Evolutionary conservation across 2,888 invertebrate species (phyloP).

Genomic region (Acanthacorydalis orientalis): DNA sequence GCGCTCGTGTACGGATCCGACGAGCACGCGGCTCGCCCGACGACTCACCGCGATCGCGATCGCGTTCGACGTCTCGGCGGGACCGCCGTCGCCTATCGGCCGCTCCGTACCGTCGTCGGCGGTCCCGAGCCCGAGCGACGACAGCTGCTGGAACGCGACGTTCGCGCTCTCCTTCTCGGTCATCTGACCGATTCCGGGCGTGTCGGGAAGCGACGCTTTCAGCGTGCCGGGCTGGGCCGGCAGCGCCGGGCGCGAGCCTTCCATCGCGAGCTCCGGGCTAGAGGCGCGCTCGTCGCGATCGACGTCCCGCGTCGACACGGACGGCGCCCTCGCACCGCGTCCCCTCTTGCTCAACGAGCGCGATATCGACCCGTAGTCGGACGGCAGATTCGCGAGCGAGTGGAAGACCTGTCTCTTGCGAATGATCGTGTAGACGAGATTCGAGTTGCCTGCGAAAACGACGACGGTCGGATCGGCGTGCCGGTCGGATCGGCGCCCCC

Average conservation of each 20-base stretch:
- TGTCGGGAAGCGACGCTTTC: constrained; percentile 78
- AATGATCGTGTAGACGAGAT: constrained; percentile 96
- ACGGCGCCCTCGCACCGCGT: constrained; percentile 24
- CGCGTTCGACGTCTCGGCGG: neutral
- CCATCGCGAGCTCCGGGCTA: constrained; percentile 47
- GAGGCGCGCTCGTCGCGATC: neutral
- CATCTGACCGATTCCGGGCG: constrained; percentile 79
- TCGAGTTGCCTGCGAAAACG: constrained; percentile 93
- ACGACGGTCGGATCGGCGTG: constrained; percentile 87
- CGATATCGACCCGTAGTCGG: constrained; percentile 78
- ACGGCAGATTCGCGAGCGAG: constrained; percentile 89
- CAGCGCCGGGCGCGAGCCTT: constrained; percentile 65
- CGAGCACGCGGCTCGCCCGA: too few species aligned
- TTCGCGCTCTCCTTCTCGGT: constrained; percentile 91
- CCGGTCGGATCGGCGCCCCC: constrained; percentile 96
- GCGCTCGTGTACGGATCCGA: too few species aligned
- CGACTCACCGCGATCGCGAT: constrained; percentile 12
- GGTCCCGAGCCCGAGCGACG: constrained; percentile 5
- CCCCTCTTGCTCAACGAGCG: constrained; percentile 47
- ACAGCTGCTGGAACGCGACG: constrained; percentile 30
- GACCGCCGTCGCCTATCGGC: constrained; percentile 3
- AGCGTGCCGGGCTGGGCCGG: constrained; percentile 86
- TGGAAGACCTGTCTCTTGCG: constrained; percentile 97
- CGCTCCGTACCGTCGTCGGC: constrained; percentile 13
- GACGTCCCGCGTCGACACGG: constrained; percentile 7